Evolutionary conservation across 2,113 vertebrate species (phyloP).

Genomic region (Tetrao urogallus): DNA sequence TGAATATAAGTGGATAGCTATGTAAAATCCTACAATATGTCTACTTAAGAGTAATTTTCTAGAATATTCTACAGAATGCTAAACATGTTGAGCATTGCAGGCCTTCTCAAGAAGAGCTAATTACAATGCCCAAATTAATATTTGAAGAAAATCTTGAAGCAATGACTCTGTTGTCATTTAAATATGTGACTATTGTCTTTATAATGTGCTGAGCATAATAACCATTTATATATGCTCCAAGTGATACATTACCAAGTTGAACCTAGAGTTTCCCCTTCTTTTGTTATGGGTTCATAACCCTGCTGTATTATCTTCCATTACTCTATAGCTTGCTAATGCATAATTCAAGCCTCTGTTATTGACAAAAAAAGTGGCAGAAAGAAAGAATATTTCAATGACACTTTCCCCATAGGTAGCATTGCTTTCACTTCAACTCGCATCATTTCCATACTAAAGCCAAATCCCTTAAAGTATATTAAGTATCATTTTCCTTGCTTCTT

Average conservation of each 20-base stretch:
- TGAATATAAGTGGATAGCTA: slow-evolving; percentile 19
- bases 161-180: slow-evolving; percentile 47
- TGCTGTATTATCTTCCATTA: slow-evolving; percentile 70
- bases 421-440: slow-evolving; percentile 42
- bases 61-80: slow-evolving; percentile 34
- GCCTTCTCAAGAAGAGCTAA: slow-evolving; percentile 63
- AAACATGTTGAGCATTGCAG: slow-evolving; percentile 25
- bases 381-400: slow-evolving; percentile 31
- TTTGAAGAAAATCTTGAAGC: slow-evolving; percentile 44
- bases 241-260: slow-evolving; percentile 61
- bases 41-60: not conserved
- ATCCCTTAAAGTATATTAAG: slow-evolving; percentile 28
- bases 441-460: slow-evolving; percentile 33
- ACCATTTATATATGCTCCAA: slow-evolving; percentile 52
- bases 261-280: slow-evolving; percentile 60
- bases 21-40: slow-evolving; percentile 26
- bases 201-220: slow-evolving; percentile 44
- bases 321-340: slow-evolving; percentile 66
- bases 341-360: slow-evolving; percentile 73
- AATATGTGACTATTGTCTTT: slow-evolving; percentile 44
- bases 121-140: slow-evolving; percentile 56
- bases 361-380: slow-evolving; percentile 48
- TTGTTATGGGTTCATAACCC: slow-evolving; percentile 72
- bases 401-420: slow-evolving; percentile 29
- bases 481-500: slow-evolving; percentile 25